Conservation (phyloP, 2,888 invertebrate genomes). For the Polymixis lichenea region DNA sequence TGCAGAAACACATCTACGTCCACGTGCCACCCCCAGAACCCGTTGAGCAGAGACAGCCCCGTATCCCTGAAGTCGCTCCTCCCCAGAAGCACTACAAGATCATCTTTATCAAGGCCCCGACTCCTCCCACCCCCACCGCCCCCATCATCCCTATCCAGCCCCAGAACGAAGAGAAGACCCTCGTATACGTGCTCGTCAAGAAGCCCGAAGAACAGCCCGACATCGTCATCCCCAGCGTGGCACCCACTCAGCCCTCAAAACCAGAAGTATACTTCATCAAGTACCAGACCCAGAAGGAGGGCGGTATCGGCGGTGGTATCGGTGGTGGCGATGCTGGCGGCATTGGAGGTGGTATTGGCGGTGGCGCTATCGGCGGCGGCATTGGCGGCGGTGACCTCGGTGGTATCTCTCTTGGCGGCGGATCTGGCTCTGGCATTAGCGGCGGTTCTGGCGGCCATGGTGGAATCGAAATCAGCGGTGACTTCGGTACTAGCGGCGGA, state of each 20-base stretch:
- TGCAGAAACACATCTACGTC: conserved; percentile 97
- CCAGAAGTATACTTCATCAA: conserved; percentile 97
- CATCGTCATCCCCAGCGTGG: conserved; percentile 94
- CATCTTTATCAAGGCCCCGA: conserved; percentile 97
- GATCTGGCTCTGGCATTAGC: conserved; percentile 77
- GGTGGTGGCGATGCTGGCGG: conserved; percentile 72
- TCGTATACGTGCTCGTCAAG: conserved; percentile 97
- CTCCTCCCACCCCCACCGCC: conserved; percentile 95
- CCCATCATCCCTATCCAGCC: conserved; percentile 95
- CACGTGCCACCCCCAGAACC: conserved; percentile 97
- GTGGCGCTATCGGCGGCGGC: conserved; percentile 79
- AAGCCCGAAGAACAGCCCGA: conserved; percentile 96
- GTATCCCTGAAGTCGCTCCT: conserved; percentile 92
- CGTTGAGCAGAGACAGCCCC: conserved; percentile 92
- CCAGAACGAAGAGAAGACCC: conserved; percentile 96
- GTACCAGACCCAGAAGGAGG: conserved; percentile 93
- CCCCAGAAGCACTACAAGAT: conserved; percentile 97
- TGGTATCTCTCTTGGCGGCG: conserved; percentile 75
- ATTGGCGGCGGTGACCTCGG: conserved; percentile 79
- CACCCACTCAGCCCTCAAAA: conserved; percentile 96
- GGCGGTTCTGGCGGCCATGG: conserved; percentile 77
- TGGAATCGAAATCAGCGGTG: conserved; percentile 78
- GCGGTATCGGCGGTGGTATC: conserved; percentile 83
- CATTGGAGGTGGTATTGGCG: conserved; percentile 77
- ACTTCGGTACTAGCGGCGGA: conserved; percentile 81